These are phyloP conservation scores for Ricordea florida DNA, from an alignment of 92 coral and sea anemone genomes.

Conservation along the genomic window DNA sequence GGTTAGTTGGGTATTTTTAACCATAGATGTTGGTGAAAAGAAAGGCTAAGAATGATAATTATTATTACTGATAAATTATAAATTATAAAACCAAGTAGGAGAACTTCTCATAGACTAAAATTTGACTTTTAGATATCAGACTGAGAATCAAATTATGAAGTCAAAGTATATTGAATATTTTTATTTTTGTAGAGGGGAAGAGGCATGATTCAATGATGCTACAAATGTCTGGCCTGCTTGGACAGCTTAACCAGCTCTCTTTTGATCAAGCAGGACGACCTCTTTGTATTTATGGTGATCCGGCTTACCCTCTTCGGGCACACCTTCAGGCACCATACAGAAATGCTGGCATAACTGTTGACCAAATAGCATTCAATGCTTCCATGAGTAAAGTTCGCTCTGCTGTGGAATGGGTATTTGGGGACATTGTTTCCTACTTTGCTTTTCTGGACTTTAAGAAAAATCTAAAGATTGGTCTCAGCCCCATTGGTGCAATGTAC, in stretches of 20 bases:
- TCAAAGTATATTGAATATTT: too few relatives aligned
- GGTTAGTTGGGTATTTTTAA: too few relatives aligned
- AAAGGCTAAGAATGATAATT: too few relatives aligned
- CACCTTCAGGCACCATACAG: slow-evolving; percentile 53
- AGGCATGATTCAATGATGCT: slow-evolving; percentile 64
- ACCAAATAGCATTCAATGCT: slow-evolving; percentile 39
- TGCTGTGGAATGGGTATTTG: slow-evolving; percentile 70
- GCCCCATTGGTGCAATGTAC: slow-evolving; percentile 57
- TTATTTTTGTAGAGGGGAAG: slow-evolving; percentile 18
- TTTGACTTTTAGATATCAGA: neutral
- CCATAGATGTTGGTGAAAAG: too few relatives aligned
- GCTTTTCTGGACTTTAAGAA: slow-evolving; percentile 62
- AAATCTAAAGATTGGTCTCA: slow-evolving; percentile 61
- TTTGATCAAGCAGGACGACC: slow-evolving; percentile 41
- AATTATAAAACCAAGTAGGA: too few relatives aligned
- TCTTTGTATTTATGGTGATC: slow-evolving; percentile 64
- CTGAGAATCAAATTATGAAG: too few relatives aligned
- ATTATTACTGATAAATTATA: too few relatives aligned
- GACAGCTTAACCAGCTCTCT: slow-evolving; percentile 37
- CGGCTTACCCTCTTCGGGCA: slow-evolving; percentile 44
- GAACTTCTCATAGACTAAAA: too few relatives aligned
- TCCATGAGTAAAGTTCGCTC: slow-evolving; percentile 55
- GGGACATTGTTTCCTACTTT: slow-evolving; percentile 57
- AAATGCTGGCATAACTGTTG: slow-evolving; percentile 33
- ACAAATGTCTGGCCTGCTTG: slow-evolving; percentile 47